Conservation (phyloP, 2,888 invertebrate genomes). For the Syritta pipiens region DNA sequence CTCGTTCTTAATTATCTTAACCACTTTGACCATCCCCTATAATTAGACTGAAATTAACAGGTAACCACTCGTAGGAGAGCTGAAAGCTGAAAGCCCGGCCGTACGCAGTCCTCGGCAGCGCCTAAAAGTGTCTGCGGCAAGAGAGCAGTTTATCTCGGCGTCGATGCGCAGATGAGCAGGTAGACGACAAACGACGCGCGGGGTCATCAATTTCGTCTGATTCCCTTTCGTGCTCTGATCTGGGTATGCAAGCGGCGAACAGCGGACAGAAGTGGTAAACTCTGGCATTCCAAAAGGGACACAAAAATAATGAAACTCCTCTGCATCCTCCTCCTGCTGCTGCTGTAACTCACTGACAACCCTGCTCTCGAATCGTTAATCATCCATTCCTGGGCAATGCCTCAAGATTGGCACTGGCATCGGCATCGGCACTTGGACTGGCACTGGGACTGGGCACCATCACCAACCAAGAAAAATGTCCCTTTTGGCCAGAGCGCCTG, state of each 20-base stretch:
- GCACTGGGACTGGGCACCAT: too few species aligned
- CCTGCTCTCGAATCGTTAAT: conserved; percentile 32
- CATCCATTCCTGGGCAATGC: conserved; percentile 33
- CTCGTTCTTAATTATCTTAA: conserved; percentile 47
- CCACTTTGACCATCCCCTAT: conserved; percentile 39
- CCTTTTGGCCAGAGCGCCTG: conserved; percentile 25
- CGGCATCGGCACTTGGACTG: neutral
- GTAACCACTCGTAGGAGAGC: too few species aligned
- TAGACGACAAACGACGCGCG: conserved; percentile 19
- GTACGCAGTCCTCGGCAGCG: neutral
- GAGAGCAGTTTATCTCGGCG: neutral
- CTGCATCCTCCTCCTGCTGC: conserved; percentile 11
- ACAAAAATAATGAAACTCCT: neutral
- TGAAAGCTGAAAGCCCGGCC: too few species aligned
- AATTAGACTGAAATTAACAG: conserved; percentile 54
- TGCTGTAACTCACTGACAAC: conserved; percentile 29
- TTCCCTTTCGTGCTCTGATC: too few species aligned
- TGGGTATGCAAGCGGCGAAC: too few species aligned
- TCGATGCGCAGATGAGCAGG: neutral
- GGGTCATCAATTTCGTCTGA: conserved; percentile 26
- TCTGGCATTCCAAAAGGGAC: conserved; percentile 1
- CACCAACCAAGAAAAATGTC: neutral
- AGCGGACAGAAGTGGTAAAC: conserved; percentile 20
- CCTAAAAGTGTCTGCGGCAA: conserved; percentile 3
- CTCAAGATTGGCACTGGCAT: conserved; percentile 16